Percentiles rank a stretch among this genome's conserved stretches.
Conservation (phyloP, 2,888 invertebrate genomes). For the Trichogramma dendrolimi region DNA sequence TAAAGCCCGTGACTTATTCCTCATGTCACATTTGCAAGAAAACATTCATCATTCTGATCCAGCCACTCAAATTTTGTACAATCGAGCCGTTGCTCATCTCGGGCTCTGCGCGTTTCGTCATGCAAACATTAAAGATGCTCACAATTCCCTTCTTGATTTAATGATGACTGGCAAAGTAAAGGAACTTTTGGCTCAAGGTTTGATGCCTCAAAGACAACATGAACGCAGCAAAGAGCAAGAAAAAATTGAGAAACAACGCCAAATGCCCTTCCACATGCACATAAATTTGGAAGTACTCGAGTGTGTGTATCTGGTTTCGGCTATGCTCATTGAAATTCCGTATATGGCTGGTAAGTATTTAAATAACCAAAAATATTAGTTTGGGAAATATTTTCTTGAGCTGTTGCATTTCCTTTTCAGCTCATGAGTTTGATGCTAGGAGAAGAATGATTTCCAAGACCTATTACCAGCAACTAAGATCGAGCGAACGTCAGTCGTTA, state of each 20-base stretch:
- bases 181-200: constrained; percentile 90
- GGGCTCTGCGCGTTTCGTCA: constrained; percentile 98
- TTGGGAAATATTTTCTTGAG: background rate
- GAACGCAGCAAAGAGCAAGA: constrained; percentile 98
- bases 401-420: constrained; percentile 47
- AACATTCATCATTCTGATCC: constrained; percentile 98
- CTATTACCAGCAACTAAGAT: constrained; percentile 95
- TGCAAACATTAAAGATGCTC: constrained; percentile 94
- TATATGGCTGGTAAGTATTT: constrained; percentile 77
- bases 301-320: constrained; percentile 97
- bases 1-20: constrained; percentile 82
- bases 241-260: constrained; percentile 93
- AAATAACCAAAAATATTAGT: background rate
- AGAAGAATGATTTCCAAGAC: constrained; percentile 94
- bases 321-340: constrained; percentile 98
- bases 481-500: constrained; percentile 88
- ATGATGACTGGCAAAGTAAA: constrained; percentile 99
- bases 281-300: constrained; percentile 97
- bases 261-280: constrained; percentile 99
- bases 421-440: constrained; percentile 95
- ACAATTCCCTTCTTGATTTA: constrained; percentile 93
- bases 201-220: constrained; percentile 82
- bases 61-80: constrained; percentile 95
- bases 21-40: constrained; percentile 98
- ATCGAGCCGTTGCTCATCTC: constrained; percentile 96